These are phyloP conservation scores for Hymenopus coronatus DNA, from an alignment of 2,888 invertebrate genomes.

Conservation along the genomic window DNA sequence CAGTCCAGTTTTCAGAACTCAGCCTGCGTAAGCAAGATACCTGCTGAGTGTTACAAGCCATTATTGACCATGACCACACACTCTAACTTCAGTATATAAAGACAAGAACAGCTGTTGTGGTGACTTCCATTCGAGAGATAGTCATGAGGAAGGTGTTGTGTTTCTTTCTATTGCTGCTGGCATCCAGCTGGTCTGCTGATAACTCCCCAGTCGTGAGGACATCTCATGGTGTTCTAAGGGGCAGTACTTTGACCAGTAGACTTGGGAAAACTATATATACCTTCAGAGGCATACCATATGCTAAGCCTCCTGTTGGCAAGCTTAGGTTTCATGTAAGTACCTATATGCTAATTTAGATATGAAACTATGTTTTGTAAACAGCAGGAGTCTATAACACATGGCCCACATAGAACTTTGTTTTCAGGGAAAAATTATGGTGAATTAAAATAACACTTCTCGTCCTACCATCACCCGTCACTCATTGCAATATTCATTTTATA, in stretches of 20 bases:
- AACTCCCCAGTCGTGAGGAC: neutral
- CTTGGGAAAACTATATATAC: constrained; percentile 39
- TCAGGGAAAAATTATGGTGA: too few relatives aligned
- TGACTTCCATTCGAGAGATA: neutral
- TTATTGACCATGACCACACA: neutral
- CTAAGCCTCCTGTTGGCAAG: constrained; percentile 39
- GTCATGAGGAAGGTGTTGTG: neutral
- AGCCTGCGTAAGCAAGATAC: too few relatives aligned
- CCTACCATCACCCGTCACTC: too few relatives aligned
- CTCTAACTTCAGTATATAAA: neutral
- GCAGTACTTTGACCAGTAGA: constrained; percentile 38
- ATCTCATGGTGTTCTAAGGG: constrained; percentile 17
- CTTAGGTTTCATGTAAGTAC: constrained; percentile 39
- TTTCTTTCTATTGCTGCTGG: neutral
- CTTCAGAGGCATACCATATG: constrained; percentile 41
- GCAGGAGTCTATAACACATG: too few relatives aligned
- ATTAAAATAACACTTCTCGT: too few relatives aligned
- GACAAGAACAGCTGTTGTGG: neutral
- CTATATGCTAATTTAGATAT: too few relatives aligned
- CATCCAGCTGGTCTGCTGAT: neutral
- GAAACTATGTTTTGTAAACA: too few relatives aligned
- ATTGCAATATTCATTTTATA: too few relatives aligned
- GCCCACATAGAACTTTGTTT: too few relatives aligned
- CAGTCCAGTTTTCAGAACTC: too few relatives aligned
- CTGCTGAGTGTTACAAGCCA: neutral